These are phyloP conservation scores for Rotaria sp. DNA, from an alignment of 2,888 invertebrate species.

Conservation along the genomic window DNA sequence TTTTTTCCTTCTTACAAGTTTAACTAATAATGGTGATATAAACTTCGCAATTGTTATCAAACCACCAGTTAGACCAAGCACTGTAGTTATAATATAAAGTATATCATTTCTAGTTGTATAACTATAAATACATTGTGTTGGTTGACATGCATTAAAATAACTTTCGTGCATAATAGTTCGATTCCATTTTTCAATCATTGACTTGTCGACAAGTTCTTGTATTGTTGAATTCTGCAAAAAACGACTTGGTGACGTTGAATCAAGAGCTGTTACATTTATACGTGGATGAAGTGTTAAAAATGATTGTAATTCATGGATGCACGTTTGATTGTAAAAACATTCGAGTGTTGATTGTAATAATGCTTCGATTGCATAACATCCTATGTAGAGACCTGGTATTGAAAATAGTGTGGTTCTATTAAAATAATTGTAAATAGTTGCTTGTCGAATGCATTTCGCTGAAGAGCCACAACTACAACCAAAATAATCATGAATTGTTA, in stretches of 20 bases:
- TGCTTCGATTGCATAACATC: not conserved
- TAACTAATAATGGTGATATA: not conserved
- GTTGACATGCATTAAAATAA: not conserved
- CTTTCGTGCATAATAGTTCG: not conserved
- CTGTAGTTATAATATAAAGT: not conserved
- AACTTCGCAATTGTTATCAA: not conserved
- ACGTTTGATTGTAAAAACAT: conserved; percentile 4
- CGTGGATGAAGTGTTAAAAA: not conserved
- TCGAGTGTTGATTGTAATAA: not conserved
- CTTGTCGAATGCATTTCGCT: not conserved
- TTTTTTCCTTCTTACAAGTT: not conserved
- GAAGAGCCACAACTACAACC: not conserved
- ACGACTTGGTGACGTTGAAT: not conserved
- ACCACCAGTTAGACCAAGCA: not conserved
- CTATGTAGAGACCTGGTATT: not conserved
- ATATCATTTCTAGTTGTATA: not conserved
- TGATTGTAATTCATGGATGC: not conserved
- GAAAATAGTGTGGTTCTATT: not conserved
- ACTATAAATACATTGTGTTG: not conserved
- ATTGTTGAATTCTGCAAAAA: not conserved
- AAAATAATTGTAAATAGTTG: not conserved
- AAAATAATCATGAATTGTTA: not conserved
- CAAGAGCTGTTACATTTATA: not conserved
- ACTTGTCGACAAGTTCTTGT: not conserved
- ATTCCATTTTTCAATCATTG: not conserved